Evolutionary conservation across 2,113 vertebrate genomes (phyloP), one percentile per base, ranked within the genome.

Genomic region (Larimichthys crocea): DNA sequence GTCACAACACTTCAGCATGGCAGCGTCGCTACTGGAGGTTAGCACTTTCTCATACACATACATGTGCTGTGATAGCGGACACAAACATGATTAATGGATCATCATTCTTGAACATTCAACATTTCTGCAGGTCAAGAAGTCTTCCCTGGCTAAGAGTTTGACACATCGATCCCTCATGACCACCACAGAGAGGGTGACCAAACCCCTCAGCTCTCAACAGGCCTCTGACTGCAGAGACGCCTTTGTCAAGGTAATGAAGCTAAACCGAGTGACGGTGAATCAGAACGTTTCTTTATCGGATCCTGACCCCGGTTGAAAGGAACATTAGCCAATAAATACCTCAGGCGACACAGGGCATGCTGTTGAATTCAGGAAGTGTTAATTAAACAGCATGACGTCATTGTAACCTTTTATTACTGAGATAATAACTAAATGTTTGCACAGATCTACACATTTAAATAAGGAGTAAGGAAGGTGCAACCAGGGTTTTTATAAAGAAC

Each of bases 211-310:
- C 50, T 40, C 93, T 2, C 49, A 85, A 20, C 97, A 99, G 93
- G 97, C 98, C 4, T 86, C 94, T 0, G 95, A 96, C 86, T 95
- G 96, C 56, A 96, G 96, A 86, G 97, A 99, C 6, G 97, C 97
- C 57, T 95, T 99, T 44, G 96, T 96, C 85, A 99, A 99, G 98
- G 98, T 99, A 90, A 66, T 3, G 3, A 63, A 42, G 15, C 19
- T 0, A 3, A 3, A 53, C 26, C 0, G 10, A 10, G 4, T 9
- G 59, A 49, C 12, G 0, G 46, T 42, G 80, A 82, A 80, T 70
- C 62, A 55, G 3, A 10, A 3, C 3, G 4, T 19, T 86, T 89
- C 73, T 79, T 83, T 71, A 70, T 82, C 81, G 59, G 17, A 2
- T 52, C 26, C 29, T 60, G 56, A 31, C 17, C 2, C 4, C 4